Percentiles rank a stretch among this genome's conserved stretches.
phyloP scores from a whole-genome alignment of 2,797 vertebrate genomes.

The Onychomys leucogaster region DNA sequence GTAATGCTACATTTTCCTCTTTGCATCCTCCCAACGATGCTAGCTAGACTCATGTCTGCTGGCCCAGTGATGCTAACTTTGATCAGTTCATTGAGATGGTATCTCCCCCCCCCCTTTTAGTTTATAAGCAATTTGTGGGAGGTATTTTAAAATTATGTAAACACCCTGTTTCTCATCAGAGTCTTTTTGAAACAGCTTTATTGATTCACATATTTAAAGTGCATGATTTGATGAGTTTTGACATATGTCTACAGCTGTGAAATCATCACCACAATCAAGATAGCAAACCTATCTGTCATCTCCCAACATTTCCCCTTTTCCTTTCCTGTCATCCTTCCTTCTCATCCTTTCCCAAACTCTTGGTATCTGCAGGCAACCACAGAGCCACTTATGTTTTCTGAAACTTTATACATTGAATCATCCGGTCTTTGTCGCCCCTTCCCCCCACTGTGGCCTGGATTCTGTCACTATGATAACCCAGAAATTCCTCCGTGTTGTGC shows the following conservation, averaged over 20 bases:
- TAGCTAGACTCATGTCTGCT: background rate
- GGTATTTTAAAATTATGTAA: conserved; percentile 55
- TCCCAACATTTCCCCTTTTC: background rate
- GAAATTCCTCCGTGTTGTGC: background rate
- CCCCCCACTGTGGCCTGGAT: too few relatives aligned
- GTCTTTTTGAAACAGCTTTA: conserved; percentile 57
- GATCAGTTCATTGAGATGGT: background rate
- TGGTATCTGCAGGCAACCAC: background rate
- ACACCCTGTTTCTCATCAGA: conserved; percentile 40
- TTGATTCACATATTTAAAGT: conserved; percentile 60
- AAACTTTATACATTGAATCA: background rate
- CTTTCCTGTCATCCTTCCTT: background rate
- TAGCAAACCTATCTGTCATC: conserved; percentile 8
- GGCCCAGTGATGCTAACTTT: background rate
- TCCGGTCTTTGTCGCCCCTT: background rate
- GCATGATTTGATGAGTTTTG: conserved; percentile 64
- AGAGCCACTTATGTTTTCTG: background rate
- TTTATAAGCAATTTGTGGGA: conserved; percentile 34
- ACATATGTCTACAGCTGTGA: conserved; percentile 59
- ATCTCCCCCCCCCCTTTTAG: background rate
- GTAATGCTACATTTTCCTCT: background rate
- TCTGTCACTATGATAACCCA: background rate
- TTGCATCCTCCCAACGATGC: background rate
- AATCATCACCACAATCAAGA: background rate
- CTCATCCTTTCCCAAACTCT: background rate